Evolutionary conservation across 2,888 invertebrate species (phyloP).

Genomic region (Machimus atricapillus): DNA sequence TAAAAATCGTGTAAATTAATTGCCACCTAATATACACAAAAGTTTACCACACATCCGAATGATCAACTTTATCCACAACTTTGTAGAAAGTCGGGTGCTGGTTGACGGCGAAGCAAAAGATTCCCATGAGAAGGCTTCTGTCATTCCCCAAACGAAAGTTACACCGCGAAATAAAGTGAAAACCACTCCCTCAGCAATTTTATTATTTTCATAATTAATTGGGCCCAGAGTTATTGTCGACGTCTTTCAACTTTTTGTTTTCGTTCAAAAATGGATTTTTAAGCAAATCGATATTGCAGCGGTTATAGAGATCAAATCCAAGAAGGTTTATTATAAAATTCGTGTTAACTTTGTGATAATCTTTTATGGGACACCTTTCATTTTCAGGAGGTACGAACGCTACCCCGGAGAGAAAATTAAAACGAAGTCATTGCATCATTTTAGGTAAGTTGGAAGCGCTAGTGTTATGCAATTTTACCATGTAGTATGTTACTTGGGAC

Average conservation of each 20-base stretch:
- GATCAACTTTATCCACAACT: constrained; percentile 11
- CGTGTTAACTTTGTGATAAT: background rate
- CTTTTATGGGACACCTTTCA: background rate
- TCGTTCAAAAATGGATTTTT: background rate
- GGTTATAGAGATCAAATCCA: background rate
- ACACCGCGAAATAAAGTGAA: constrained; percentile 19
- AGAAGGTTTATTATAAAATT: background rate
- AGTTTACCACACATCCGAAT: constrained; percentile 13
- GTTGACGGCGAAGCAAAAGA: background rate
- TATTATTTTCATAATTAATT: constrained; percentile 37
- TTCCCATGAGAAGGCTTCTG: background rate
- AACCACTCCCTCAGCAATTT: constrained; percentile 36
- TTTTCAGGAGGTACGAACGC: background rate
- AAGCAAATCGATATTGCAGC: background rate
- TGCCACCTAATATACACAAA: background rate
- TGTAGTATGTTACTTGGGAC: background rate
- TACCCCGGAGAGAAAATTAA: background rate
- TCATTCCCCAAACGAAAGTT: constrained; percentile 22
- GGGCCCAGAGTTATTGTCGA: background rate
- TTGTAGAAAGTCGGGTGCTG: background rate
- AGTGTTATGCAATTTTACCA: background rate
- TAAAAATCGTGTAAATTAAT: constrained; percentile 23
- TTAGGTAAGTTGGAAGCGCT: background rate
- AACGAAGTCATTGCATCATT: background rate
- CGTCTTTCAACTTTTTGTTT: background rate